Evolutionary conservation across 2,113 vertebrate genomes (phyloP).

Genomic region (Spea multiplicata): DNA sequence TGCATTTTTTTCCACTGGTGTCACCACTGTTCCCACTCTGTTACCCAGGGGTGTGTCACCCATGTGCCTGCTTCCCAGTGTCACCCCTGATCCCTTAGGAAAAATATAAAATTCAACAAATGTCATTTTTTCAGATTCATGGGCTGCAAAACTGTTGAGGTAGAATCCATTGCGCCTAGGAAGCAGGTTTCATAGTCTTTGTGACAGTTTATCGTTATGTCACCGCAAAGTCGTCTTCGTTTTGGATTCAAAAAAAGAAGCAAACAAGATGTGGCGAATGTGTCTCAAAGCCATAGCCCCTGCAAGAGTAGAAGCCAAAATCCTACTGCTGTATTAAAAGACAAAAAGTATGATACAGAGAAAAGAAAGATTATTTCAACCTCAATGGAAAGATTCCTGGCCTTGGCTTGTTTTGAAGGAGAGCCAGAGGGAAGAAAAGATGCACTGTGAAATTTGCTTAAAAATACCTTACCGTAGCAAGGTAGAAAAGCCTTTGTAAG

Average conservation of each 20-base stretch:
- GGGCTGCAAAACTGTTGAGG: neutral
- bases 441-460: neutral
- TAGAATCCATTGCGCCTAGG: neutral
- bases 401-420: neutral
- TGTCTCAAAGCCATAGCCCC: neutral
- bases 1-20: too few species aligned
- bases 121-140: conserved; percentile 1
- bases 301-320: neutral
- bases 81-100: neutral
- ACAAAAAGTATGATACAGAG: conserved; percentile 9
- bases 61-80: too few species aligned
- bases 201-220: neutral
- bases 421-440: neutral
- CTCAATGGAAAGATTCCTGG: neutral
- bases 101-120: neutral
- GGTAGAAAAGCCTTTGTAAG: neutral
- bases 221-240: neutral
- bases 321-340: conserved; percentile 1
- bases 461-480: neutral
- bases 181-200: conserved; percentile 5
- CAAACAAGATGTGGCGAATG: neutral
- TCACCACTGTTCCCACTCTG: too few species aligned
- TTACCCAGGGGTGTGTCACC: too few species aligned
- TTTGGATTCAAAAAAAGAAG: neutral
- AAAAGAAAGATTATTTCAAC: neutral